These are phyloP conservation scores for Eulemur coronatus DNA, from an alignment of 2,797 vertebrate species.

Conservation along the genomic window DNA sequence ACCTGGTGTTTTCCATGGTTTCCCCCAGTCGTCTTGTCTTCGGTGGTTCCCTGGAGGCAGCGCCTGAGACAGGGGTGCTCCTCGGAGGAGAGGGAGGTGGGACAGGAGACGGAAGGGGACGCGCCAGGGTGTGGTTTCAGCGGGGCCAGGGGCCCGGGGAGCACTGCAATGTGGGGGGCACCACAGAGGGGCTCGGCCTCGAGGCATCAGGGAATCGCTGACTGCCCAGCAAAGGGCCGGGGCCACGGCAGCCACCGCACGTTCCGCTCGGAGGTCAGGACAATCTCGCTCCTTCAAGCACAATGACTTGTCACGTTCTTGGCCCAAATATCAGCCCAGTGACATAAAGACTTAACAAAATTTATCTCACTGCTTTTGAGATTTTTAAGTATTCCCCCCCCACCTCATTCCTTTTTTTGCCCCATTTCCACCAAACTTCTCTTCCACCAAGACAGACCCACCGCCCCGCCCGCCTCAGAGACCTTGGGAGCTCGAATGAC, in stretches of 20 bases:
- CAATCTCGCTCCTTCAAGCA: background rate
- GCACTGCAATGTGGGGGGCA: no score
- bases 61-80: background rate
- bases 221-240: background rate
- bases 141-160: background rate
- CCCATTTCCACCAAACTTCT: background rate
- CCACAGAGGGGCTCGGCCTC: background rate
- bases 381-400: background rate
- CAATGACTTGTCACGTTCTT: background rate
- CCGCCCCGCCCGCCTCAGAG: background rate
- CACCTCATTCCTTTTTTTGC: background rate
- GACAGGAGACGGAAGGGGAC: background rate
- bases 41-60: background rate
- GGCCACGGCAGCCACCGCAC: fast-evolving
- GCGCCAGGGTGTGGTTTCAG: background rate
- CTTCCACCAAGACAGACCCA: background rate
- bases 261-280: background rate
- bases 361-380: background rate
- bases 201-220: background rate
- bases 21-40: background rate
- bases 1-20: background rate
- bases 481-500: fast-evolving
- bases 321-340: background rate
- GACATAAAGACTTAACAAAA: background rate
- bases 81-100: background rate